Evolutionary conservation across 2,797 vertebrate species (phyloP).

Genomic region (Bradypodion ventrale): DNA sequence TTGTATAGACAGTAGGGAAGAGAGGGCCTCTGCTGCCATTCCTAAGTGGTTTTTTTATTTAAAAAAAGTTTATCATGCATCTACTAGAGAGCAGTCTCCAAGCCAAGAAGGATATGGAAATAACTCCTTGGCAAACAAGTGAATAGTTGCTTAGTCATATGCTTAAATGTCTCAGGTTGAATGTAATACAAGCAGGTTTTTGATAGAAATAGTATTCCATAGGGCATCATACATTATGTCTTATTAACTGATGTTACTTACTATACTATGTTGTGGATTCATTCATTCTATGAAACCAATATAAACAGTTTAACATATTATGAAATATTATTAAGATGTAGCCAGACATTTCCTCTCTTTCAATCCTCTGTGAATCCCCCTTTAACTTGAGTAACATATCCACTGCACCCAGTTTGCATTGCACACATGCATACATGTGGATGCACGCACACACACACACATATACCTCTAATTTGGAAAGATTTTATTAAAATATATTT

Average conservation of each 20-base stretch:
- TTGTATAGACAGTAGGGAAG: constrained; percentile 44
- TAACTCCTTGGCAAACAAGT: background rate
- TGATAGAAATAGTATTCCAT: background rate
- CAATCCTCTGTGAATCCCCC: background rate
- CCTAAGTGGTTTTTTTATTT: constrained; percentile 51
- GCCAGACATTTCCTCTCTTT: background rate
- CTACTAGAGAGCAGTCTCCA: background rate
- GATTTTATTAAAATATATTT: background rate
- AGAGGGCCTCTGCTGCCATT: constrained; percentile 51
- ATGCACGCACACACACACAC: background rate
- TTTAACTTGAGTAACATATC: background rate
- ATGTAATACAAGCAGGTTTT: constrained; percentile 15
- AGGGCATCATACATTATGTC: background rate
- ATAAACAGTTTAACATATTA: background rate
- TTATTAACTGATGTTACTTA: background rate
- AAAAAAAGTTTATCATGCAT: constrained; percentile 25
- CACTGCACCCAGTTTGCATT: background rate
- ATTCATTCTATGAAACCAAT: constrained; percentile 45
- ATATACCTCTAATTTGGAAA: background rate
- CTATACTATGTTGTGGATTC: constrained; percentile 28
- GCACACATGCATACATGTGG: background rate
- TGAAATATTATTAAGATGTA: background rate
- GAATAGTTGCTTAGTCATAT: background rate
- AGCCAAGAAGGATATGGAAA: background rate
- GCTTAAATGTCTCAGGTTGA: background rate